Conservation (phyloP, 2,888 invertebrate species). For the Mythimna pallens region DNA sequence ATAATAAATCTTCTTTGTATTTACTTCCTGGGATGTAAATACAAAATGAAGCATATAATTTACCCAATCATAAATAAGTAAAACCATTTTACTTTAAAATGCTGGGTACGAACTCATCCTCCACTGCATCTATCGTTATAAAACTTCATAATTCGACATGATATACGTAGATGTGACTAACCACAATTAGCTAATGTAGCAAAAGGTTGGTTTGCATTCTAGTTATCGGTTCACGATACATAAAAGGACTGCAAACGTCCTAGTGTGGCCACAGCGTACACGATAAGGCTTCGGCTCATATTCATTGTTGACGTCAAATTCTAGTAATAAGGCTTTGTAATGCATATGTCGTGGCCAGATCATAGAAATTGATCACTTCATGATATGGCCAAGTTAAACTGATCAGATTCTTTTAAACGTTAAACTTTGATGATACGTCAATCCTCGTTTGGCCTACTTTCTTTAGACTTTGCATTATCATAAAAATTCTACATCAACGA, state of each 20-base stretch:
- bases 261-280: not conserved
- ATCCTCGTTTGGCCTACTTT: too few relatives aligned
- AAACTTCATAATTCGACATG: not conserved
- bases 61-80: constrained; percentile 55
- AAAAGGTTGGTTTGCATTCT: not conserved
- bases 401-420: too few relatives aligned
- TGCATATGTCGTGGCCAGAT: constrained; percentile 8
- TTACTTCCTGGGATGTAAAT: constrained; percentile 24
- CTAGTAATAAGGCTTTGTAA: constrained; percentile 38
- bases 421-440: too few relatives aligned
- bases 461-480: too few relatives aligned
- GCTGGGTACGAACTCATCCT: not conserved
- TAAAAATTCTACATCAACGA: too few relatives aligned
- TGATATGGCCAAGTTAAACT: too few relatives aligned
- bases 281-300: not conserved
- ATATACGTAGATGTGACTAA: not conserved
- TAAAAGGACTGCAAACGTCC: not conserved
- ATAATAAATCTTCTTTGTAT: constrained; percentile 7
- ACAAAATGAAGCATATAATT: constrained; percentile 22
- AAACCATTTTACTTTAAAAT: constrained; percentile 50
- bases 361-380: too few relatives aligned
- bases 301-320: not conserved
- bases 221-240: not conserved
- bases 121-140: constrained; percentile 10
- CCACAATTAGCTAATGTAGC: not conserved